phyloP scores from a whole-genome alignment of 2,113 vertebrate species.

The Chionomys nivalis region DNA sequence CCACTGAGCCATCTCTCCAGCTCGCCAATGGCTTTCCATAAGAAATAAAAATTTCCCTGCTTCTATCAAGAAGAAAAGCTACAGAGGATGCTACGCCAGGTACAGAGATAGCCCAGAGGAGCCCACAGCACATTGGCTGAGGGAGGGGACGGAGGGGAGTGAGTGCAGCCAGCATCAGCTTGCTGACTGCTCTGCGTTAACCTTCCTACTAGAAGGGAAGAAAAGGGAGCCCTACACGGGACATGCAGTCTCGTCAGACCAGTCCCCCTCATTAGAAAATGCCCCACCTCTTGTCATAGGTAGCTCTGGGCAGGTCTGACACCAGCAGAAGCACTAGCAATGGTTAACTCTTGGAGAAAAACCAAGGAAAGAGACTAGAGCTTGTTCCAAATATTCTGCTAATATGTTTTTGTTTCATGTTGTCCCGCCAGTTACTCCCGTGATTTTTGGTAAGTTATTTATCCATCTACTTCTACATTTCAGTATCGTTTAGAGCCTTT shows the following conservation, averaged over 20 bases:
- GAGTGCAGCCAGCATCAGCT: background rate
- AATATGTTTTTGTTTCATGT: constrained; percentile 65
- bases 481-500: background rate
- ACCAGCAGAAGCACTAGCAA: background rate
- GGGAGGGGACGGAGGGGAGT: background rate
- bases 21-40: background rate
- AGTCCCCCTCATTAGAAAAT: background rate
- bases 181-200: background rate
- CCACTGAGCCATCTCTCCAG: background rate
- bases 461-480: constrained; percentile 25
- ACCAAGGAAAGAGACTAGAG: background rate
- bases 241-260: background rate
- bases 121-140: background rate
- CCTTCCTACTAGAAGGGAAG: background rate
- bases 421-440: constrained; percentile 51
- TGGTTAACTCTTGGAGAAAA: background rate
- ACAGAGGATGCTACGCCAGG: fast-evolving
- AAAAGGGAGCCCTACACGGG: background rate
- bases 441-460: constrained; percentile 66
- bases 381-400: constrained; percentile 18
- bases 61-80: background rate
- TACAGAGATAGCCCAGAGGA: background rate
- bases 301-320: background rate
- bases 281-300: background rate
- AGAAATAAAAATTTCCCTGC: constrained; percentile 8